Conservation (phyloP, 2,797 vertebrate genomes). For the Pangasius mekongensis region DNA sequence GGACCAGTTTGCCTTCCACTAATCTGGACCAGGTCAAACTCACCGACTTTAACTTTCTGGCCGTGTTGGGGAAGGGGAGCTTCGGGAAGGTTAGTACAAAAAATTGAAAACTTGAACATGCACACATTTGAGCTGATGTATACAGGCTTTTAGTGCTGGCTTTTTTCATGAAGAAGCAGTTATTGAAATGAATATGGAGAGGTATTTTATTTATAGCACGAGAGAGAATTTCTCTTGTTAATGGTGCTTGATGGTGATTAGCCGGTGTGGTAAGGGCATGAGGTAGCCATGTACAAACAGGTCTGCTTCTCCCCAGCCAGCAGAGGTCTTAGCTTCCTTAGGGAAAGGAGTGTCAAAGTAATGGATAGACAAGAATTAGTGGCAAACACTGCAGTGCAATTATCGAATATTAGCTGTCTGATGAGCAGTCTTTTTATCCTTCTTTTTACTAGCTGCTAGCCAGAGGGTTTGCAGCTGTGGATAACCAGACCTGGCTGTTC, state of each 20-base stretch:
- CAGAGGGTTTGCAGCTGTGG: background rate
- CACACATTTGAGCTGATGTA: background rate
- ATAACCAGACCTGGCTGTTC: background rate
- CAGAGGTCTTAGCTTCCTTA: no score
- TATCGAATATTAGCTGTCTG: background rate
- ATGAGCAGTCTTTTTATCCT: background rate
- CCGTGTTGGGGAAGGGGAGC: slow-evolving; percentile 95
- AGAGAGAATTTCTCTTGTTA: background rate
- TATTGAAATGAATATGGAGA: background rate
- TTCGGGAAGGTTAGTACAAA: slow-evolving; percentile 86
- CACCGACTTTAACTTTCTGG: slow-evolving; percentile 90
- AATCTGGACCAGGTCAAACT: slow-evolving; percentile 89
- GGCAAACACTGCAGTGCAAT: background rate
- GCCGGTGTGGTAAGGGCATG: background rate
- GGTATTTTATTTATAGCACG: background rate
- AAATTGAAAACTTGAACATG: background rate
- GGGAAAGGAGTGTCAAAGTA: background rate
- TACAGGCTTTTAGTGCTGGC: background rate
- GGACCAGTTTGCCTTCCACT: slow-evolving; percentile 76
- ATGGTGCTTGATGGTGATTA: background rate
- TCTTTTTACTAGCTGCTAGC: background rate
- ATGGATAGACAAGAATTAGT: background rate
- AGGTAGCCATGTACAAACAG: background rate
- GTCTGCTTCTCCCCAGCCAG: background rate
- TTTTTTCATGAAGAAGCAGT: background rate